Evolutionary conservation across 2,888 invertebrate genomes (phyloP).

Genomic region (Acanthosoma haemorrhoidale): DNA sequence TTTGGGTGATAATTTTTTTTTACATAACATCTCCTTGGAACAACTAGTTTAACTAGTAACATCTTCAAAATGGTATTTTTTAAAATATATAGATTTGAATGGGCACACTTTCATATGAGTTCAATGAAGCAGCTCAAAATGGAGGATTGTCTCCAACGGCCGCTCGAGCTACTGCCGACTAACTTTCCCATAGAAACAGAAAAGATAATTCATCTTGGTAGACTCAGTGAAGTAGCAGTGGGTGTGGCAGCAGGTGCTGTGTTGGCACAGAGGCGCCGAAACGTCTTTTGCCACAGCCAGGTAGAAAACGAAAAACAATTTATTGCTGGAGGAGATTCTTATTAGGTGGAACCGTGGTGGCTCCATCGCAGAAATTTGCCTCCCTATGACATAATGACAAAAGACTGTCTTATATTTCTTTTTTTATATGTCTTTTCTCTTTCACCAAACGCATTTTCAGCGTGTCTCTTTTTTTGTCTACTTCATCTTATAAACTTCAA

Average conservation of each 20-base stretch:
- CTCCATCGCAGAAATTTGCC: background rate
- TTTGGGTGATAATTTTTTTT: too few relatives aligned
- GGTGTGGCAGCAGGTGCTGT: background rate
- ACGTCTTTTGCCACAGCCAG: background rate
- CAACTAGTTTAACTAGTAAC: too few relatives aligned
- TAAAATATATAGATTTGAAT: too few relatives aligned
- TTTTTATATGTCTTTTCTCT: background rate
- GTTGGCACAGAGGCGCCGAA: background rate
- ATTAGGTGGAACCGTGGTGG: background rate
- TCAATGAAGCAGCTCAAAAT: too few relatives aligned
- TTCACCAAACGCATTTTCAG: background rate
- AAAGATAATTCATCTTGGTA: too few relatives aligned
- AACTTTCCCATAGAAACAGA: too few relatives aligned
- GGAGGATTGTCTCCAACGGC: too few relatives aligned
- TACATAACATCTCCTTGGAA: too few relatives aligned
- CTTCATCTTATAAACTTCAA: background rate
- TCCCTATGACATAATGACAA: background rate
- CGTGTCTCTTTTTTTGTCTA: background rate
- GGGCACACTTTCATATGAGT: too few relatives aligned
- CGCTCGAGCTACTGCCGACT: too few relatives aligned
- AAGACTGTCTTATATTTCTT: background rate
- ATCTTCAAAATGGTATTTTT: too few relatives aligned
- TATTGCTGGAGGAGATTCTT: background rate
- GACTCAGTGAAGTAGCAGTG: conserved; percentile 1
- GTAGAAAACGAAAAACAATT: background rate